Conservation (phyloP, 1,140 invertebrate species). For the Rhagoletis zephyria region DNA sequence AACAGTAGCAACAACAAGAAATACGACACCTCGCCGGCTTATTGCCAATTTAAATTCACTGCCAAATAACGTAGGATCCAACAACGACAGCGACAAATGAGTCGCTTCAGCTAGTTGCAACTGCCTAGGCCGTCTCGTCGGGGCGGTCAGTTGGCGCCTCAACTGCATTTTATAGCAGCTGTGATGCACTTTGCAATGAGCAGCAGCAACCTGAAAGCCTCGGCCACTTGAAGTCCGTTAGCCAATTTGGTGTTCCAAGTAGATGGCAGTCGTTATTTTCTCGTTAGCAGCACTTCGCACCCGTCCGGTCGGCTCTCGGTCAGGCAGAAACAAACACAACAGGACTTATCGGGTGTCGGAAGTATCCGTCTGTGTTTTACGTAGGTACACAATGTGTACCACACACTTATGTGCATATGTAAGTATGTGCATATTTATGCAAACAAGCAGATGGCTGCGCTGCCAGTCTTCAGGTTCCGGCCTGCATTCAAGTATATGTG, state of each 20-base stretch:
- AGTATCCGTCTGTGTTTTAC: background rate
- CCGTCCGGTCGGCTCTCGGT: background rate
- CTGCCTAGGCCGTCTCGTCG: background rate
- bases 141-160: background rate
- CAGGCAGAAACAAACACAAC: background rate
- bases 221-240: conserved; percentile 20
- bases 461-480: no score
- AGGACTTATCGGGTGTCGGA: background rate
- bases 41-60: conserved; percentile 43
- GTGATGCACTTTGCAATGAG: background rate
- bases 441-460: no score
- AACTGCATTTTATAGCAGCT: background rate
- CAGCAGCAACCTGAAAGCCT: background rate
- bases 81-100: conserved; percentile 9
- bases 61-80: conserved; percentile 5
- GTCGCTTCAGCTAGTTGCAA: background rate
- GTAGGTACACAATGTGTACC: background rate
- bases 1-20: background rate
- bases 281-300: conserved; percentile 29
- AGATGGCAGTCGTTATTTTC: conserved; percentile 20
- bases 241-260: conserved; percentile 20
- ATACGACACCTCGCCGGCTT: background rate
- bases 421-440: no score
- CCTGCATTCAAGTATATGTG: background rate
- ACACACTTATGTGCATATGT: no score